phyloP scores from a whole-genome alignment of 2,113 vertebrate species.

The Corythornis madagascariensis region DNA sequence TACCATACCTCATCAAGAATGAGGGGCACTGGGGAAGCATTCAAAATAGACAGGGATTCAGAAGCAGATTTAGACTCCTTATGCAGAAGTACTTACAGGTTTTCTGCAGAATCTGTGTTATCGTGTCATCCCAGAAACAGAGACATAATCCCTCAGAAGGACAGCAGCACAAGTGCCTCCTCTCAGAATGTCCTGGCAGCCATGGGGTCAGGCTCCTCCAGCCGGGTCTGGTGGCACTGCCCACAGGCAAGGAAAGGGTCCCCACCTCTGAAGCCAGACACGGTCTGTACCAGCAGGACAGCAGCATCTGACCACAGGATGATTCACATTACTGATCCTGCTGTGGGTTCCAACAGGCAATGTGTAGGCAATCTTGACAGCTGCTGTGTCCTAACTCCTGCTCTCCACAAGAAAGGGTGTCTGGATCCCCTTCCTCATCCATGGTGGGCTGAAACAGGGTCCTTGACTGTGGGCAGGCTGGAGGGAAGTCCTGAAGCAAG shows the following conservation, averaged over 20 bases:
- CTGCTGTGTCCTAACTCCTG: accelerated
- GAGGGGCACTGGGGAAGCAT: background rate
- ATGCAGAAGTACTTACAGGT: background rate
- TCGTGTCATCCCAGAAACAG: background rate
- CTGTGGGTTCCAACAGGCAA: too few species aligned
- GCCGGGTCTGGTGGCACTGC: background rate
- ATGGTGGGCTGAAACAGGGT: background rate
- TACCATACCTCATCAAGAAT: background rate
- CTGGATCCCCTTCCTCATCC: background rate
- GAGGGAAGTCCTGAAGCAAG: accelerated
- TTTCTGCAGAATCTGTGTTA: background rate
- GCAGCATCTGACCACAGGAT: background rate
- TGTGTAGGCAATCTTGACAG: too few species aligned
- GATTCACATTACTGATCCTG: background rate
- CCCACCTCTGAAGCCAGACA: background rate
- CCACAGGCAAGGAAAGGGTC: accelerated
- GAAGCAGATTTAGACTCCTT: background rate
- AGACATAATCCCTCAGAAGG: accelerated
- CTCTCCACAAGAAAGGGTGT: background rate
- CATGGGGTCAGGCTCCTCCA: background rate
- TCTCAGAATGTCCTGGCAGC: background rate
- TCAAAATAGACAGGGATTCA: background rate
- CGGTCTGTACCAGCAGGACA: background rate
- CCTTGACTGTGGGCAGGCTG: background rate
- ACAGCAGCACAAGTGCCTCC: background rate